phyloP scores from a whole-genome alignment of 2,888 invertebrate genomes.

The Aphodius sticticus region DNA sequence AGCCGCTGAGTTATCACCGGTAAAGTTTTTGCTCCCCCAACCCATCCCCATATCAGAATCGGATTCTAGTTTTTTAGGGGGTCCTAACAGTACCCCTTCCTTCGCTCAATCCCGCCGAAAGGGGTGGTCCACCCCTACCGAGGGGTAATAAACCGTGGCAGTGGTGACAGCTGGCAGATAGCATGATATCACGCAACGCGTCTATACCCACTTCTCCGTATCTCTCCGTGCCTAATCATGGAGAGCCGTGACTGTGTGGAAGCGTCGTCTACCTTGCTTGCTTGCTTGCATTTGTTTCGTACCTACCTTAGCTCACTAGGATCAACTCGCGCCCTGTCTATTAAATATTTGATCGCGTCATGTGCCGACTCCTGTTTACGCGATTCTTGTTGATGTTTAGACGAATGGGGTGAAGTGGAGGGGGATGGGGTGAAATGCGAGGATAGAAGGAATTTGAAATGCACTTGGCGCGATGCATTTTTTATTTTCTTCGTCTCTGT shows the following conservation, averaged over 20 bases:
- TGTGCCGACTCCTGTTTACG: not conserved
- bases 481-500: not conserved
- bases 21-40: not conserved
- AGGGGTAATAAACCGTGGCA: constrained; percentile 39
- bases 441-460: not conserved
- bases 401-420: not conserved
- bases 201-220: constrained; percentile 7
- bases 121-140: not conserved
- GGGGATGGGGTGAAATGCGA: not conserved
- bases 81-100: not conserved
- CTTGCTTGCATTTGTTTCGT: not conserved
- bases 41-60: not conserved
- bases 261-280: not conserved
- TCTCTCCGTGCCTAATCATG: constrained; percentile 4
- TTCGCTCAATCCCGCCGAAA: not conserved
- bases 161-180: constrained; percentile 48
- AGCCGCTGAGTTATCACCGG: not conserved
- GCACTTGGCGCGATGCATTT: not conserved
- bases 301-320: not conserved
- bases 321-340: not conserved
- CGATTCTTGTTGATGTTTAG: not conserved
- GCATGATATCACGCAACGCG: constrained; percentile 47
- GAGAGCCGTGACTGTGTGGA: not conserved
- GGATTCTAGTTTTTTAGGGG: not conserved
- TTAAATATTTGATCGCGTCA: not conserved